phyloP scores from a whole-genome alignment of 2,888 invertebrate species.

The Melipona bicolor region DNA sequence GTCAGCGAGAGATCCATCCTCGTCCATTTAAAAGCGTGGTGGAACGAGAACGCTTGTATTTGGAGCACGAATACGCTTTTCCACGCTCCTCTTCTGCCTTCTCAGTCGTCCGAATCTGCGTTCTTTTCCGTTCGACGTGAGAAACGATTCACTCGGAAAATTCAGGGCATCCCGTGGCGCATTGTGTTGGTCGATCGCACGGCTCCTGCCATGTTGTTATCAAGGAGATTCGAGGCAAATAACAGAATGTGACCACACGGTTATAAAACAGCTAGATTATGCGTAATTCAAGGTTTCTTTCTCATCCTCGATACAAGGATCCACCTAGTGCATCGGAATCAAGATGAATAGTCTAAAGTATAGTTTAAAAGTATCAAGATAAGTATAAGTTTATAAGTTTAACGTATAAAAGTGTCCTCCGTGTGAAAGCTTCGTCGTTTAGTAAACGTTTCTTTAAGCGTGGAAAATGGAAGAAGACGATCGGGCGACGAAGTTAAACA shows the following conservation, averaged over 20 bases:
- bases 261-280: neutral
- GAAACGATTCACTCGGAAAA: conserved; percentile 43
- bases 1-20: neutral
- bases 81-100: neutral
- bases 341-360: neutral
- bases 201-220: neutral
- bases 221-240: conserved; percentile 7
- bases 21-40: conserved; percentile 8
- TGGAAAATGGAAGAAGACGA: neutral
- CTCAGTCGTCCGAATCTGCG: neutral
- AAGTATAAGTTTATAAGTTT: neutral
- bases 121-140: conserved; percentile 42
- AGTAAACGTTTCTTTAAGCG: neutral
- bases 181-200: conserved; percentile 25
- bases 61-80: conserved; percentile 25
- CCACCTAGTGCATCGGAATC: neutral
- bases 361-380: neutral
- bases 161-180: conserved; percentile 22
- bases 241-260: neutral
- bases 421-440: neutral
- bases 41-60: conserved; percentile 13
- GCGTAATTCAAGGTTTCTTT: neutral
- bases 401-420: neutral
- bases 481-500: neutral
- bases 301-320: neutral